Base-by-base conservation (phyloP, 2,113 vertebrate genomes). In the Ammospiza caudacuta region DNA sequence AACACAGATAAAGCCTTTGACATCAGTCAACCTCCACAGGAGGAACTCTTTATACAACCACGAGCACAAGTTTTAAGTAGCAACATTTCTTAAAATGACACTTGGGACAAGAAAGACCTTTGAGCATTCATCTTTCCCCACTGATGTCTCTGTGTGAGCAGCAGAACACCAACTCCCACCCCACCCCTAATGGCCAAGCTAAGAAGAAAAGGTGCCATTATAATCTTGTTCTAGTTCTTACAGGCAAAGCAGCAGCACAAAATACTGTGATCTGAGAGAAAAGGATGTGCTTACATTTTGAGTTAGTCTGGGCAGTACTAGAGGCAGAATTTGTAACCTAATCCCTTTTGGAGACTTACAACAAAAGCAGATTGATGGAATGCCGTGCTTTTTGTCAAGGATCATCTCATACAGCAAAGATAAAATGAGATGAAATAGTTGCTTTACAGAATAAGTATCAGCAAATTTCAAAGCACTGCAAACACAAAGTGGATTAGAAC, bases 21-120 rank as follows among this genome's bases (percentile, higher is more conserved):
- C 79, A 92, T 92, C 68, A 70, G 55, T 94, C 90, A 94, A n/a
- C 62, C 86, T 94, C 76, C 41, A 87, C 41, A 93, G 57, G 54
- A 93, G 64, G 82, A 68, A 92, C 54, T 72, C 81, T 89, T 74
- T 64, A 75, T 31, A 55, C 59, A 92, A 87, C 29, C 52, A 58
- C 0, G 0, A 85, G 54, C 11, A 82, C 44, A 33, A 75, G 61
- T 63, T 92, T 63, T 82, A 87, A 87, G 66, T 37, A 93, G 70
- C 23, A 75, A 46, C 83, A 84, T 62, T 73, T 64, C 83, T 91
- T 92, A 87, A 68, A 83, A 86, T 3, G 3, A 75, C 54, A 75
- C 39, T 72, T n/a, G n/a, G n/a, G n/a, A n/a, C n/a, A n/a, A n/a
- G n/a, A n/a, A n/a, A n/a, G n/a, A n/a, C n/a, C n/a, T n/a, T n/a